Base-by-base conservation (phyloP, 2,113 vertebrate genomes). In the Bombycilla garrulus region DNA sequence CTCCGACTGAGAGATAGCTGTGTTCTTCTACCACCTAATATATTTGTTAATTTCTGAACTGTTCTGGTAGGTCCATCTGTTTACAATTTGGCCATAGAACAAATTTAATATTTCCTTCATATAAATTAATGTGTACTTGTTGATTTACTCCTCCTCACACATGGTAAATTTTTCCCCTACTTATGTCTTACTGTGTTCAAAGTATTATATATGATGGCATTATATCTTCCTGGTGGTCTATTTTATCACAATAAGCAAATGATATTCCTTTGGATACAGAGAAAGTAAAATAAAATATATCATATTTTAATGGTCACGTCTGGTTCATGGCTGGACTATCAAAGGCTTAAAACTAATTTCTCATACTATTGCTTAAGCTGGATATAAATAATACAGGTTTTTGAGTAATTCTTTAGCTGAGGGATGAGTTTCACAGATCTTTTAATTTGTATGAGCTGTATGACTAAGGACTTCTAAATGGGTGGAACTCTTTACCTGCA, bases 261-360 rank as follows among this genome's bases (percentile, higher is more conserved):
- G 6, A 25, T 54, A 58, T 71, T 86, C 24, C 16, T 65, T 72
- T 83, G 24, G 23, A 64, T 35, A 38, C 2, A 81, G 22, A 31
- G 15, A 60, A 81, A 69, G 5, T 45, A 50, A 86, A 86, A 64
- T 65, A 36, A 64, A 50, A 60, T 31, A 20, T 25, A 58, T 21
- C 0, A 0, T 47, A 44, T 25, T 66, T 86, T 70, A 89, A 57
- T 45, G 19, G 2, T 26, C 8, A 17, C 24, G 4, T 38, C 29
- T 36, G 40, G 33, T 24, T 92, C 31, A 28, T 67, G 21, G 56
- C n/a, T 48, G 19, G 24, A 12, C 10, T 60, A 64, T 57, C 5
- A 44, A 31, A 57, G 3, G 12, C 57, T 77, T 42, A 54, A 72
- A 87, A 35, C 2, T 77, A 51, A 28, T 81, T 86, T 64, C 9